A percentile compares a stretch with the other conserved stretches of the same genome.
Evolutionary conservation across 2,797 vertebrate species (phyloP).

Genomic region (Cynodonichthys magdalenae): DNA sequence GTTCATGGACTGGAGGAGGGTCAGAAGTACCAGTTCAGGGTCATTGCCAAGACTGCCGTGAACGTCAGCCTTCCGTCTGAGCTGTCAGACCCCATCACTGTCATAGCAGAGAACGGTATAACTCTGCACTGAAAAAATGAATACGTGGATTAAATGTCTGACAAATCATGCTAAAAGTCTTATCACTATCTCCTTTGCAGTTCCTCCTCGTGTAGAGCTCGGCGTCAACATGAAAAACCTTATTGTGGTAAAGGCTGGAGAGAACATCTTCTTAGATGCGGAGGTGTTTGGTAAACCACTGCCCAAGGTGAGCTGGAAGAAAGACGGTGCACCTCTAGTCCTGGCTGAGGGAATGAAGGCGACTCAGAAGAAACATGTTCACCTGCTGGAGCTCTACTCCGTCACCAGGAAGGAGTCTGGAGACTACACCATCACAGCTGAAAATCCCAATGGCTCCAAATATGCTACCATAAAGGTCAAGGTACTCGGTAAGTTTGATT

Average conservation of each 20-base stretch:
- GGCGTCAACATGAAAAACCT: slow-evolving; percentile 93
- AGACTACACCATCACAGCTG: slow-evolving; percentile 94
- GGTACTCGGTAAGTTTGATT: slow-evolving; percentile 78
- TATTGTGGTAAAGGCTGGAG: slow-evolving; percentile 93
- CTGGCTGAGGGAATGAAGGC: slow-evolving; percentile 93
- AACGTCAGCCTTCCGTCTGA: slow-evolving; percentile 93
- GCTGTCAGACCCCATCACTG: slow-evolving; percentile 91
- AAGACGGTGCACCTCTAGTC: slow-evolving; percentile 83
- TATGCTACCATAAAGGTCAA: slow-evolving; percentile 92
- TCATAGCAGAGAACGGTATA: slow-evolving; percentile 94
- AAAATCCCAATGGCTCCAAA: slow-evolving; percentile 93
- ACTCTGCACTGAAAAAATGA: background rate
- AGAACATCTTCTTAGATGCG: slow-evolving; percentile 90
- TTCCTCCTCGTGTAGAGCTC: slow-evolving; percentile 94
- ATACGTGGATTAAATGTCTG: background rate
- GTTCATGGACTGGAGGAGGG: slow-evolving; percentile 92
- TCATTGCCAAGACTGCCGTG: slow-evolving; percentile 92
- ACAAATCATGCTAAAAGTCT: background rate
- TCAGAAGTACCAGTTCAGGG: slow-evolving; percentile 92
- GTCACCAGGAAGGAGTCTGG: slow-evolving; percentile 95
- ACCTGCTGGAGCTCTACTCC: slow-evolving; percentile 90
- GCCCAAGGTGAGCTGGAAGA: slow-evolving; percentile 93
- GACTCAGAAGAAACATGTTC: slow-evolving; percentile 87
- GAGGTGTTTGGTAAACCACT: slow-evolving; percentile 94
- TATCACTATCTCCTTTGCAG: slow-evolving; percentile 63